Evolutionary conservation across 2,888 invertebrate genomes (phyloP).

Genomic region (Sphaerolaimus hirsutus): DNA sequence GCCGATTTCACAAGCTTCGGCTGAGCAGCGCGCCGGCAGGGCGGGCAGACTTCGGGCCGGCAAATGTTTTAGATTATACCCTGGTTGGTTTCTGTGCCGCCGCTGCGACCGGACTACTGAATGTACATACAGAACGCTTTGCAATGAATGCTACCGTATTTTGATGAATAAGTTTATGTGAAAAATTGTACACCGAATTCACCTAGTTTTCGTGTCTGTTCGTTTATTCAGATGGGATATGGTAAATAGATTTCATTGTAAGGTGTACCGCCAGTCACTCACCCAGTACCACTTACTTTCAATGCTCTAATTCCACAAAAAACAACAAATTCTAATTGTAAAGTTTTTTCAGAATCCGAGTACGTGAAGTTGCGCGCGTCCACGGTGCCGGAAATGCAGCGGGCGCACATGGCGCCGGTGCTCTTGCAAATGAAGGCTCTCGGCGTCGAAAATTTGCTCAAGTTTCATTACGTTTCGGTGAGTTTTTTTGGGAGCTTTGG

Average conservation of each 20-base stretch:
- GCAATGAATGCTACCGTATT: too few relatives aligned
- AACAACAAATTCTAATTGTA: background rate
- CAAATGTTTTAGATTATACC: slow-evolving; percentile 43
- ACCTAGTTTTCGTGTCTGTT: too few relatives aligned
- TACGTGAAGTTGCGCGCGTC: slow-evolving; percentile 43
- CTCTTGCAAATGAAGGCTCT: slow-evolving; percentile 72
- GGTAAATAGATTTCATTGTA: too few relatives aligned
- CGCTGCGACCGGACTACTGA: background rate
- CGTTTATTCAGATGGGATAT: too few relatives aligned
- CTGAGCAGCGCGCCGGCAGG: slow-evolving; percentile 68
- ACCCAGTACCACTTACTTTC: background rate
- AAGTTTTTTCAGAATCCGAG: slow-evolving; percentile 39
- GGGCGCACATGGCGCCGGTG: slow-evolving; percentile 58
- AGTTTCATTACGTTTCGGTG: slow-evolving; percentile 62
- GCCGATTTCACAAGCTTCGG: slow-evolving; percentile 60
- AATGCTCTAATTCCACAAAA: too few relatives aligned
- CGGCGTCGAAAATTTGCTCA: slow-evolving; percentile 67
- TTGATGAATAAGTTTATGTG: too few relatives aligned
- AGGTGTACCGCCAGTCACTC: background rate
- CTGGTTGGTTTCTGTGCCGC: slow-evolving; percentile 35
- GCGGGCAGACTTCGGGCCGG: slow-evolving; percentile 63
- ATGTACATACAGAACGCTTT: background rate
- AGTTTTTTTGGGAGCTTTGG: slow-evolving; percentile 7
- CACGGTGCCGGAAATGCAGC: slow-evolving; percentile 71
- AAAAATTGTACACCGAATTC: too few relatives aligned